Evolutionary conservation across 2,888 invertebrate genomes (phyloP).

Genomic region (Drosophila kuntzei): DNA sequence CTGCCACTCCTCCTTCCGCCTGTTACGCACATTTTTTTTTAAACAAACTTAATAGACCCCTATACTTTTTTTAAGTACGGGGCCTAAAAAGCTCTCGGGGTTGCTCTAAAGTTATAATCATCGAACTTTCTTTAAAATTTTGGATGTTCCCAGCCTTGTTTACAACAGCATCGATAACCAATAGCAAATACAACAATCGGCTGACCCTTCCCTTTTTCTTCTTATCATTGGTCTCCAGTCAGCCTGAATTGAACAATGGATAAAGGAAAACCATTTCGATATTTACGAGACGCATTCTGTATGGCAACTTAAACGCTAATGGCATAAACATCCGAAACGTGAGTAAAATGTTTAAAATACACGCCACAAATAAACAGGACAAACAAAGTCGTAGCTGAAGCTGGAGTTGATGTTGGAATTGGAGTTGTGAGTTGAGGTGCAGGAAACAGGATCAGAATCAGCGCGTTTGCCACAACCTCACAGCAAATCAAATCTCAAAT

Average conservation of each 20-base stretch:
- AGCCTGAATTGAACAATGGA: slow-evolving; percentile 25
- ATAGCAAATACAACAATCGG: slow-evolving; percentile 48
- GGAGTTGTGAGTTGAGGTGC: slow-evolving; percentile 4
- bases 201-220: background rate
- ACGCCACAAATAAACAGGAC: slow-evolving; percentile 55
- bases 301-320: slow-evolving; percentile 84
- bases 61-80: too few species aligned
- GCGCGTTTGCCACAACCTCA: slow-evolving; percentile 56
- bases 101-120: too few species aligned
- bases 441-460: slow-evolving; percentile 38
- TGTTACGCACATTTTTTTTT: too few species aligned
- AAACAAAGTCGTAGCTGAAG: slow-evolving; percentile 26
- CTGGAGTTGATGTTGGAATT: slow-evolving; percentile 23
- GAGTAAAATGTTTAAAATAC: slow-evolving; percentile 76
- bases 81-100: too few species aligned
- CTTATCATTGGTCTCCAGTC: background rate
- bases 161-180: slow-evolving; percentile 65
- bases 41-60: too few species aligned
- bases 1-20: too few species aligned
- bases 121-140: too few species aligned
- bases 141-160: too few species aligned
- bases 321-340: slow-evolving; percentile 85
- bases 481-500: slow-evolving; percentile 80
- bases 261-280: slow-evolving; percentile 63
- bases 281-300: slow-evolving; percentile 78